Evolutionary conservation across 2,888 invertebrate species (phyloP).

Genomic region (Onchidella celtica): DNA sequence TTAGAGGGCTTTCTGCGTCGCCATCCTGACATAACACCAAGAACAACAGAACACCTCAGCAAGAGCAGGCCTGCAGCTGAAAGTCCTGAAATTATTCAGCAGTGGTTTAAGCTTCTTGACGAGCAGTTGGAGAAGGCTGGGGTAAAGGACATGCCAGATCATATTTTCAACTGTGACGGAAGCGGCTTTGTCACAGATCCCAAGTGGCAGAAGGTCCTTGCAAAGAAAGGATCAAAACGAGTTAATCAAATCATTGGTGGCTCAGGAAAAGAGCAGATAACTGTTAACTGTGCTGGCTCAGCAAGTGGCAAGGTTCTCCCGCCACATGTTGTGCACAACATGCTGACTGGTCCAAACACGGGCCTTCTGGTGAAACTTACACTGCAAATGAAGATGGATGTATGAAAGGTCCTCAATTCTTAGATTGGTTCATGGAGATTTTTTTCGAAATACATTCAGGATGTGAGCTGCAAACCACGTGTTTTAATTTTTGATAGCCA

Average conservation of each 20-base stretch:
- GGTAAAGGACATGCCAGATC: conserved; percentile 44
- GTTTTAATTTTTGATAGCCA: conserved; percentile 74
- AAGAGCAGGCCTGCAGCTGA: not conserved
- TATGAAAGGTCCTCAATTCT: conserved; percentile 18
- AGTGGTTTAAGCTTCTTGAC: conserved; percentile 48
- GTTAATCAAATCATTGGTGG: conserved; percentile 39
- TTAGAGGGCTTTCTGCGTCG: conserved; percentile 5
- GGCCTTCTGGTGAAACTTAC: conserved; percentile 31
- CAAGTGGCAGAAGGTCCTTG: conserved; percentile 34
- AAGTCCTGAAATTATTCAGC: conserved; percentile 23
- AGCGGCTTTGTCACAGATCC: conserved; percentile 51
- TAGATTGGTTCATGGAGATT: conserved; percentile 47
- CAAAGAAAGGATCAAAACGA: conserved; percentile 39
- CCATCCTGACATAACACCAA: conserved; percentile 16
- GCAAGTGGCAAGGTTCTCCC: conserved; percentile 50
- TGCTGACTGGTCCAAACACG: conserved; percentile 41
- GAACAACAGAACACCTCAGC: conserved; percentile 25
- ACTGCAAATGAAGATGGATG: conserved; percentile 12
- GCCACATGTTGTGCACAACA: conserved; percentile 54
- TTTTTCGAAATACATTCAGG: no score
- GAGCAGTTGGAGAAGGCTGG: conserved; percentile 32
- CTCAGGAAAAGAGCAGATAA: conserved; percentile 46
- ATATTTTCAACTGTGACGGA: conserved; percentile 51
- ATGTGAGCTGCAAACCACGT: conserved; percentile 55
- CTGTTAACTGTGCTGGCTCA: conserved; percentile 47